phyloP scores from a whole-genome alignment of 2,797 vertebrate genomes.

The Tachyglossus aculeatus region DNA sequence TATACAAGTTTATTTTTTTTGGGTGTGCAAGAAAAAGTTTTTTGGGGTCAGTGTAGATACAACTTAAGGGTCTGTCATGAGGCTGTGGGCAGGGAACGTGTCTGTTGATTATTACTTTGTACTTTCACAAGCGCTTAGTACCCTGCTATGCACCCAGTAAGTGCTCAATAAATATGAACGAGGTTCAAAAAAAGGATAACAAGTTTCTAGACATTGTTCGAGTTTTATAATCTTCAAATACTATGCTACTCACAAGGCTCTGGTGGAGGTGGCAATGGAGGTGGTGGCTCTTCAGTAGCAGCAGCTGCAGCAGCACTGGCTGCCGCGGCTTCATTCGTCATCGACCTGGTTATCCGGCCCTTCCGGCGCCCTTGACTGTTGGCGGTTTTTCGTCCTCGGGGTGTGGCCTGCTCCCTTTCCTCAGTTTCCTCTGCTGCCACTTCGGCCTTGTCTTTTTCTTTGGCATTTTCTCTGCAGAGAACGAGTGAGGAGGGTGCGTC shows the following conservation, averaged over 20 bases:
- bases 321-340: constrained; percentile 95
- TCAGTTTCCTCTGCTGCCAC: constrained; percentile 88
- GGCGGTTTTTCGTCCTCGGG: constrained; percentile 95
- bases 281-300: constrained; percentile 84
- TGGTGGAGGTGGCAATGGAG: constrained; percentile 80
- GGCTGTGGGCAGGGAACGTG: no score
- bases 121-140: no score
- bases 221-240: no score
- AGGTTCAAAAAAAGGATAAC: no score
- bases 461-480: constrained; percentile 80
- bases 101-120: no score
- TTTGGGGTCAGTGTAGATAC: no score
- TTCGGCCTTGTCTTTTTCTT: constrained; percentile 97
- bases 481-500: neutral
- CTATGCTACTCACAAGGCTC: constrained; percentile 73
- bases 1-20: no score
- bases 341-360: constrained; percentile 96
- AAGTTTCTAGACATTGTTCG: no score
- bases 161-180: no score
- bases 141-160: no score
- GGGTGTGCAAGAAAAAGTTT: no score
- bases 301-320: constrained; percentile 75
- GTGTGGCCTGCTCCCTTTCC: constrained; percentile 91
- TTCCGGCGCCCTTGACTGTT: constrained; percentile 97
- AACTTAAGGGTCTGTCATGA: no score